Conservation (phyloP, 2,888 invertebrate genomes). For the Imbricaverruca yamaguchii region DNA sequence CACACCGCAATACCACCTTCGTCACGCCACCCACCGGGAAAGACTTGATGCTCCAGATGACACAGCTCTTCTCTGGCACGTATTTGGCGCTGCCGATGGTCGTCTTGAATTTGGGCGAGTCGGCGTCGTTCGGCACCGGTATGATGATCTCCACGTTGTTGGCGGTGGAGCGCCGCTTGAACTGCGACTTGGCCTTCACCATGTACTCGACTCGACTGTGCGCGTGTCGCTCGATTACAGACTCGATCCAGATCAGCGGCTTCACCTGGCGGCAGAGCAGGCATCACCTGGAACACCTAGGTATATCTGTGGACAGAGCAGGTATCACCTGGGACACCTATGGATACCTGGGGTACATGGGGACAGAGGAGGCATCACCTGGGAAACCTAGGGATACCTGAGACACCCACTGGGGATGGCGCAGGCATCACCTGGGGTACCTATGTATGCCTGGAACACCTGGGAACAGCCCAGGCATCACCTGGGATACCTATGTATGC, state of each 20-base stretch:
- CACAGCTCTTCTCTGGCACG: conserved; percentile 91
- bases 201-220: conserved; percentile 97
- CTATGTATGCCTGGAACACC: too few species aligned
- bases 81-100: conserved; percentile 96
- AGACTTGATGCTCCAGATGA: conserved; percentile 95
- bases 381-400: too few species aligned
- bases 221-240: conserved; percentile 92
- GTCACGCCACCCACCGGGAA: conserved; percentile 56
- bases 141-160: conserved; percentile 98
- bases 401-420: too few species aligned
- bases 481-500: too few species aligned
- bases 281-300: too few species aligned
- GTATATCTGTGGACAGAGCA: too few species aligned
- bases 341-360: too few species aligned
- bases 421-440: too few species aligned
- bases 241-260: conserved; percentile 97
- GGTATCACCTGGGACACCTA: too few species aligned
- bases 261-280: conserved; percentile 53
- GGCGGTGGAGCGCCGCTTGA: conserved; percentile 92
- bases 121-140: conserved; percentile 92
- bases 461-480: too few species aligned
- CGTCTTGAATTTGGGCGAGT: conserved; percentile 96
- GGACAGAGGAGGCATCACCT: too few species aligned
- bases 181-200: conserved; percentile 98
- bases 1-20: too few species aligned